Conservation (phyloP, 2,113 vertebrate genomes). For the western clawed frog (Xenopus tropicalis) region DNA sequence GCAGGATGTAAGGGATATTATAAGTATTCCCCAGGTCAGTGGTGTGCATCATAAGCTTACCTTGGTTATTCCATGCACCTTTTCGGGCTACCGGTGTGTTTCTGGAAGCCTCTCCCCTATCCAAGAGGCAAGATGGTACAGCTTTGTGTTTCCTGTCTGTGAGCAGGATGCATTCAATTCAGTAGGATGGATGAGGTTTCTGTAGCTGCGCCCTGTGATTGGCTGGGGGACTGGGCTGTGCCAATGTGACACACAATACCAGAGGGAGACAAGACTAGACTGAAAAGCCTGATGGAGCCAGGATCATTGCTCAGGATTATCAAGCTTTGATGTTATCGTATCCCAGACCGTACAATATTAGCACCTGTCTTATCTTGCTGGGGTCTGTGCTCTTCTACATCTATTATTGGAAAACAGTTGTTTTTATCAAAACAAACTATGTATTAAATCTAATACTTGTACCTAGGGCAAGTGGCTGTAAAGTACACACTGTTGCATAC, state of each 20-base stretch:
- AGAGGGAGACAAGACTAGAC: no score
- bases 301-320: no score
- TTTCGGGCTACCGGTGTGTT: neutral
- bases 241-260: neutral
- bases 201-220: slow-evolving; percentile 4
- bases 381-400: no score
- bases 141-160: slow-evolving; percentile 4
- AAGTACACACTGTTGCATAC: no score
- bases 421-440: no score
- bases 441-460: no score
- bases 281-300: no score
- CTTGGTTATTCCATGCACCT: neutral
- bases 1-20: neutral
- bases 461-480: no score
- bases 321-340: no score
- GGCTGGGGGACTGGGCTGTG: slow-evolving; percentile 18
- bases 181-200: neutral
- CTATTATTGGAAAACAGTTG: no score
- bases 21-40: neutral
- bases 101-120: slow-evolving; percentile 10
- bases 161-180: slow-evolving; percentile 2
- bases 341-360: no score
- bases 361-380: no score
- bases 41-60: slow-evolving; percentile 1
- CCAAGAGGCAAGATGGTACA: slow-evolving; percentile 5